Conservation (phyloP, 64 coral and sea anemone species). For the Platygyra sinensis region DNA sequence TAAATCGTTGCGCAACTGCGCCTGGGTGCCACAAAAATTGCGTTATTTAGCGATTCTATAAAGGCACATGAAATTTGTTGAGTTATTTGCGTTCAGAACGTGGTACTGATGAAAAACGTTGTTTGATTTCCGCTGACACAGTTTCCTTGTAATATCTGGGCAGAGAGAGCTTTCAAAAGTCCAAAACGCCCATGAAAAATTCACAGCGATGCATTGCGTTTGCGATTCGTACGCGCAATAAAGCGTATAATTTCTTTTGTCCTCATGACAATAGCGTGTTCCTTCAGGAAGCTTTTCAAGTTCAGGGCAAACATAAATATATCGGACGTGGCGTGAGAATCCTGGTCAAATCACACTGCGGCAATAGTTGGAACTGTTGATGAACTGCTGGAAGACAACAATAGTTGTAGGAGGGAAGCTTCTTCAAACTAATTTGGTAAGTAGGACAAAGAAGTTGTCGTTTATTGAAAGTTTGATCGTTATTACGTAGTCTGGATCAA, state of each 20-base stretch:
- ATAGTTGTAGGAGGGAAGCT: too few relatives aligned
- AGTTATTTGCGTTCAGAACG: neutral
- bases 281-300: constrained; percentile 15
- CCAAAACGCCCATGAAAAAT: neutral
- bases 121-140: neutral
- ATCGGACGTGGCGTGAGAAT: constrained; percentile 28
- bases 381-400: neutral
- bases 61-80: neutral
- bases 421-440: too few relatives aligned
- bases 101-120: neutral
- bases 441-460: too few relatives aligned
- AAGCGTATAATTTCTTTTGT: constrained; percentile 39
- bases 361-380: neutral
- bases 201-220: neutral
- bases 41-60: neutral
- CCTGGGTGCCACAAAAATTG: neutral
- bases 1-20: neutral
- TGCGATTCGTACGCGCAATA: neutral
- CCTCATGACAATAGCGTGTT: neutral
- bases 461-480: too few relatives aligned
- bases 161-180: neutral
- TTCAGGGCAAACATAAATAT: constrained; percentile 41
- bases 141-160: constrained; percentile 1
- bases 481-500: too few relatives aligned
- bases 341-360: neutral